phyloP scores from a whole-genome alignment of 35 echinoderm and acorn worm genomes.

The Amphiura filiformis region DNA sequence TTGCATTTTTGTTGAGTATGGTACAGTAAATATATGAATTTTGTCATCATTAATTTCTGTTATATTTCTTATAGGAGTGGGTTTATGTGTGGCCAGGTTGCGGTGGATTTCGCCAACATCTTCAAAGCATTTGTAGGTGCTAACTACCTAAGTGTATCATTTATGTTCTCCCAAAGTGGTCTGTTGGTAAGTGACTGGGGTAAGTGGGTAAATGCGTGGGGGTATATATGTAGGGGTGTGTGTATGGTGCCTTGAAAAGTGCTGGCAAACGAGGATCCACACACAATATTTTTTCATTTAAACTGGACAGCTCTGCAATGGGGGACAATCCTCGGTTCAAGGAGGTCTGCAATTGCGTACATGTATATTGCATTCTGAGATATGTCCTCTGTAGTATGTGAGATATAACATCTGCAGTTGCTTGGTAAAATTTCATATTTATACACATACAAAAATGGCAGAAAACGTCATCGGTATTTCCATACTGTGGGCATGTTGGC shows the following conservation, averaged over 20 bases:
- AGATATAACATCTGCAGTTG: too few relatives aligned
- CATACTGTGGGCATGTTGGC: too few relatives aligned
- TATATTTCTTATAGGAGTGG: too few relatives aligned
- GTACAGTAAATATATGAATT: too few relatives aligned
- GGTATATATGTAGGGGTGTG: neutral
- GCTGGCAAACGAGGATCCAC: neutral
- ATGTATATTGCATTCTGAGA: neutral
- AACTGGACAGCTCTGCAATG: neutral
- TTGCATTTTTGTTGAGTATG: too few relatives aligned
- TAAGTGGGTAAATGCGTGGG: neutral
- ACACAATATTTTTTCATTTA: neutral
- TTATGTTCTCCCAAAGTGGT: conserved; percentile 84
- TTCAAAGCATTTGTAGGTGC: conserved; percentile 96
- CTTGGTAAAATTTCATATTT: too few relatives aligned
- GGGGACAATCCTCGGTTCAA: neutral
- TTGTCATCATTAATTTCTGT: too few relatives aligned
- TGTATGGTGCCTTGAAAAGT: neutral
- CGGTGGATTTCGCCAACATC: conserved; percentile 89
- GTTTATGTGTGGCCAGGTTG: too few relatives aligned
- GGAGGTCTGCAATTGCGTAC: too few relatives aligned
- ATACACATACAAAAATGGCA: neutral
- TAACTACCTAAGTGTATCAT: conserved; percentile 73
- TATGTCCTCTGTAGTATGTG: neutral
- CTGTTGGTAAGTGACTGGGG: conserved; percentile 57
- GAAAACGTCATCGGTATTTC: too few relatives aligned